These are phyloP conservation scores for Nomada lathburiana DNA, from an alignment of 2,888 invertebrate genomes.

Conservation along the genomic window DNA sequence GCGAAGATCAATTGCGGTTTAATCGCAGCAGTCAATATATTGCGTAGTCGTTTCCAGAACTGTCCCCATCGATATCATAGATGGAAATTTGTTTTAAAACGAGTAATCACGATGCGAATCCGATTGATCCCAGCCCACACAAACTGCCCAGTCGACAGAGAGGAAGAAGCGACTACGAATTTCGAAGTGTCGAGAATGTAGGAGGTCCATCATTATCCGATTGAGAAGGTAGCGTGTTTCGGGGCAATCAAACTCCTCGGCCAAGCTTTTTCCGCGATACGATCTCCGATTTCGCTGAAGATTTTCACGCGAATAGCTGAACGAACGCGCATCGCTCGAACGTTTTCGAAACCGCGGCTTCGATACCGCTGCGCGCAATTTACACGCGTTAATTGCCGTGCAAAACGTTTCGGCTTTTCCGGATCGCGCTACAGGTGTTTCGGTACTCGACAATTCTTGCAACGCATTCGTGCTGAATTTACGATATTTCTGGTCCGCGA, in stretches of 20 bases:
- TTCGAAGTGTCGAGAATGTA: constrained; percentile 22
- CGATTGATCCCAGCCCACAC: too few species aligned
- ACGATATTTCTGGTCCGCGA: too few species aligned
- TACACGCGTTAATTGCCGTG: constrained; percentile 29
- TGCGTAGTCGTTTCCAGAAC: too few species aligned
- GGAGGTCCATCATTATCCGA: constrained; percentile 30
- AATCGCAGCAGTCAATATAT: too few species aligned
- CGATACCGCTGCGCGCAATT: constrained; percentile 34
- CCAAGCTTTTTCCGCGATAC: constrained; percentile 35
- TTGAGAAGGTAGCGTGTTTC: constrained; percentile 39
- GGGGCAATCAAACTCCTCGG: constrained; percentile 50
- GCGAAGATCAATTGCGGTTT: too few species aligned
- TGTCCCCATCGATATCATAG: too few species aligned
- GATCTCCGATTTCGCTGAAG: constrained; percentile 22
- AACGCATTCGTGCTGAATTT: too few species aligned
- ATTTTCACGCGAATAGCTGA: constrained; percentile 33
- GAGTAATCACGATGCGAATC: too few species aligned
- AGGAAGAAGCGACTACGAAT: background rate
- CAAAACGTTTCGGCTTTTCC: constrained; percentile 18
- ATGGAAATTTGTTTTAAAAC: too few species aligned
- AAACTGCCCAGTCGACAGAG: background rate
- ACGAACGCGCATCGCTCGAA: constrained; percentile 34
- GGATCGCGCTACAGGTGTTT: constrained; percentile 1
- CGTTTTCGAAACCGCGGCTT: constrained; percentile 24
- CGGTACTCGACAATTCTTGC: too few species aligned